phyloP scores from a whole-genome alignment of 2,113 vertebrate genomes.

The Heterotilapia buettikoferi region DNA sequence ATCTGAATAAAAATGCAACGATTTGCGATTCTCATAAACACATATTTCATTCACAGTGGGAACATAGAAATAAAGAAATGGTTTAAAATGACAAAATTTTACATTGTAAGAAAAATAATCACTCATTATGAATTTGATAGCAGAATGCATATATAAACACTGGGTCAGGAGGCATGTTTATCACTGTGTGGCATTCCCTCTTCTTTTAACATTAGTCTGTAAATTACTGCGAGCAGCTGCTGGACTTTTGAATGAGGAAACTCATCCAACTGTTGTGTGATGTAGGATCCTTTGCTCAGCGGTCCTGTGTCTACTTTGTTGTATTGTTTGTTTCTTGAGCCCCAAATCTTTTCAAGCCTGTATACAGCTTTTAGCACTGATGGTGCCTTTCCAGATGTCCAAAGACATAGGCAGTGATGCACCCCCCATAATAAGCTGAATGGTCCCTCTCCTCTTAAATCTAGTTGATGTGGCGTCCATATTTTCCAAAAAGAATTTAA shows the following conservation, averaged over 20 bases:
- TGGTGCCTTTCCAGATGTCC: not conserved
- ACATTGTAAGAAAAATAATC: not conserved
- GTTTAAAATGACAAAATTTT: fast-evolving
- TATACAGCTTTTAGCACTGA: not conserved
- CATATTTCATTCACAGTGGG: not conserved
- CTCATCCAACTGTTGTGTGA: not conserved
- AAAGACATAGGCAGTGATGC: not conserved
- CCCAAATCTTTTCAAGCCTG: not conserved
- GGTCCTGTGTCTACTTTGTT: not conserved
- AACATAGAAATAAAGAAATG: not conserved
- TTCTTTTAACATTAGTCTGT: not conserved
- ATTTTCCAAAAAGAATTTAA: not conserved
- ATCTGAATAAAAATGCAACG: not conserved
- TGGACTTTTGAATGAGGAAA: not conserved
- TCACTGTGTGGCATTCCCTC: not conserved
- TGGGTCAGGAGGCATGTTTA: not conserved
- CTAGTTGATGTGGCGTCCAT: not conserved
- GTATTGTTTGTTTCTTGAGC: not conserved
- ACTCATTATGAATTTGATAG: not conserved
- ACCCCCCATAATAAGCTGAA: not conserved
- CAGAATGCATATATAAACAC: not conserved
- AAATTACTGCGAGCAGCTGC: not conserved
- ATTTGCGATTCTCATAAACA: not conserved
- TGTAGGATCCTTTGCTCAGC: not conserved
- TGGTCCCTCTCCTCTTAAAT: not conserved